Evolutionary conservation across 2,888 invertebrate genomes (phyloP).

Genomic region (Listrodromus nycthemerus): DNA sequence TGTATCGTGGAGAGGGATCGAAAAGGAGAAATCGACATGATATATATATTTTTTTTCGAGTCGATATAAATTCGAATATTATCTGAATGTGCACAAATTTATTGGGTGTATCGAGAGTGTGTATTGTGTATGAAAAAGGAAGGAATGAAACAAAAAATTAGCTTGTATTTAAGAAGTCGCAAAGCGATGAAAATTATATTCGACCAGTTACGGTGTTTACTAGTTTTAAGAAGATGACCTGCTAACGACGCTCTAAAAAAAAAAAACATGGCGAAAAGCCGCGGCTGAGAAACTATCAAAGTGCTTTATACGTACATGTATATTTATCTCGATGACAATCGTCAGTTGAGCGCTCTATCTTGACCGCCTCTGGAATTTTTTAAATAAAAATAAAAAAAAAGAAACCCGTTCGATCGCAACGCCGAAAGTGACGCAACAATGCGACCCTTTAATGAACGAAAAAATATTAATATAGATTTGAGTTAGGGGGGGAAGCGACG

Average conservation of each 20-base stretch:
- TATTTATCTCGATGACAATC: conserved; percentile 76
- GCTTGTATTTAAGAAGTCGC: conserved; percentile 21
- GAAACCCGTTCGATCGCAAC: not conserved
- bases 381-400: conserved; percentile 19
- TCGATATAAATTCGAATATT: conserved; percentile 43
- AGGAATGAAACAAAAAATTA: not conserved
- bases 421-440: conserved; percentile 4
- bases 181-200: conserved; percentile 23
- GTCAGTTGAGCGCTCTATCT: conserved; percentile 48
- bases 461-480: not conserved
- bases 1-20: not conserved
- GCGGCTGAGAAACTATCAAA: conserved; percentile 67
- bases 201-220: conserved; percentile 3
- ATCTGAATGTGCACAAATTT: conserved; percentile 33
- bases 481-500: not conserved
- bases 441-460: not conserved
- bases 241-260: conserved; percentile 23
- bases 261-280: conserved; percentile 3
- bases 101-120: conserved; percentile 12
- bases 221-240: conserved; percentile 24
- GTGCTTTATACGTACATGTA: conserved; percentile 71
- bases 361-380: conserved; percentile 52
- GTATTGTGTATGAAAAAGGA: not conserved
- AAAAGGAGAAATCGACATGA: conserved; percentile 19
- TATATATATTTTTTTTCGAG: conserved; percentile 24